A percentile compares a stretch with the other conserved stretches of the same genome.
phyloP scores from a whole-genome alignment of 2,888 invertebrate genomes.

The Chrysodeixis includens region DNA sequence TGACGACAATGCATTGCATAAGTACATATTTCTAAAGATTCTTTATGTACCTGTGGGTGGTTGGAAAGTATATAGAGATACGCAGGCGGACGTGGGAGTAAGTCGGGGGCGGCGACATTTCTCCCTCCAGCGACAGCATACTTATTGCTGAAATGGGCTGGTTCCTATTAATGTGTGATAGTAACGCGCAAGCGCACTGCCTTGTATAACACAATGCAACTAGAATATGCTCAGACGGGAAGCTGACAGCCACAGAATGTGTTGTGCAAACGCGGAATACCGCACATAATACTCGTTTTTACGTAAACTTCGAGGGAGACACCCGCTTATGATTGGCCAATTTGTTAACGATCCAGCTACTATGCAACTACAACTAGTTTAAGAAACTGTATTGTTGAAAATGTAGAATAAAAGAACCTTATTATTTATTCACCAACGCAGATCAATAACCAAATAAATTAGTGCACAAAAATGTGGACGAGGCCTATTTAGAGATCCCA shows the following conservation, averaged over 20 bases:
- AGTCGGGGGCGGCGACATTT: conserved; percentile 65
- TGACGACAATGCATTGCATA: conserved; percentile 48
- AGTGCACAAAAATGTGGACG: background rate
- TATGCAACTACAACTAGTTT: conserved; percentile 17
- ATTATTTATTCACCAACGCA: conserved; percentile 25
- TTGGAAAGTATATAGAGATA: conserved; percentile 64
- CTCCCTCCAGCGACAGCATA: conserved; percentile 56
- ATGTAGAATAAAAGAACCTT: background rate
- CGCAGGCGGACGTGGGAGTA: conserved; percentile 66
- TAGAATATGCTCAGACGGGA: conserved; percentile 56
- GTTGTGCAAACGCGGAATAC: conserved; percentile 60
- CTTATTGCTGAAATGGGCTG: conserved; percentile 51
- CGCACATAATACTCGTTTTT: conserved; percentile 47
- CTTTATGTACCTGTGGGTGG: conserved; percentile 65
- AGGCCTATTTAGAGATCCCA: background rate
- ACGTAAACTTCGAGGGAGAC: conserved; percentile 37
- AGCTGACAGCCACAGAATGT: conserved; percentile 55
- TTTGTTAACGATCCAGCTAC: conserved; percentile 18
- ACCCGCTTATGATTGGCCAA: conserved; percentile 19
- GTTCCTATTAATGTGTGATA: conserved; percentile 43
- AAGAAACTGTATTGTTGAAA: background rate
- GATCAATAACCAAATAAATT: background rate
- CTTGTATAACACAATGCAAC: conserved; percentile 58
- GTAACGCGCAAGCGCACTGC: conserved; percentile 29
- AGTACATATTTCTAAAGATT: conserved; percentile 56